Percentiles rank a stretch among this genome's conserved stretches.
phyloP scores from a whole-genome alignment of 2,797 vertebrate species.

The Lagocephalus sceleratus region DNA sequence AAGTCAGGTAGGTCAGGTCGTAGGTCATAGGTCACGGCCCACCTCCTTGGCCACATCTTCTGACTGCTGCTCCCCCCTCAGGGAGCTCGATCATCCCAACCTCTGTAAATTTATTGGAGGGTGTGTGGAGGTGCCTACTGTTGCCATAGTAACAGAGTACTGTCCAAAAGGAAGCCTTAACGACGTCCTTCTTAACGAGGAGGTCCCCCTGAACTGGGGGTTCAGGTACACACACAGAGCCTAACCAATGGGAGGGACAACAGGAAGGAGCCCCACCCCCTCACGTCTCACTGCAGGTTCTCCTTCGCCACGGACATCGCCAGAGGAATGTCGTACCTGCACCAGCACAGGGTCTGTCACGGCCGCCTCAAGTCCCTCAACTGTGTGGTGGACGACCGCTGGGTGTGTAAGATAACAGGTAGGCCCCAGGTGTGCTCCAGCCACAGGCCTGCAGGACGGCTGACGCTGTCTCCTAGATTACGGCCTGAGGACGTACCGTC shows the following conservation, averaged over 20 bases:
- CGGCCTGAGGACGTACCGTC: conserved; percentile 76
- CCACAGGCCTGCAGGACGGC: no score
- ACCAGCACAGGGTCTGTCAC: conserved; percentile 80
- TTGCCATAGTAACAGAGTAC: conserved; percentile 85
- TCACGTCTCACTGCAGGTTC: conserved; percentile 78
- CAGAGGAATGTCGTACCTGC: conserved; percentile 83
- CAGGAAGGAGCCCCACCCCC: no score
- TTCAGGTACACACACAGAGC: conserved; percentile 75
- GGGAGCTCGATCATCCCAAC: conserved; percentile 86
- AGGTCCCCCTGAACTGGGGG: conserved; percentile 84
- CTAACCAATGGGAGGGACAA: no score
- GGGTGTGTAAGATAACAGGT: conserved; percentile 88
- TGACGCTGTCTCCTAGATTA: conserved; percentile 70
- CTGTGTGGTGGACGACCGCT: conserved; percentile 83
- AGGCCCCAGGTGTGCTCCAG: no score
- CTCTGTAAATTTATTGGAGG: conserved; percentile 86
- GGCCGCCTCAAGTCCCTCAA: conserved; percentile 80
- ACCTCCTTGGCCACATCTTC: no score
- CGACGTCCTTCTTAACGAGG: conserved; percentile 81
- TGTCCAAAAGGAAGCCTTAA: conserved; percentile 85
- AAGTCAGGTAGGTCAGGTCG: conserved; percentile 78
- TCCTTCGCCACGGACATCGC: conserved; percentile 85
- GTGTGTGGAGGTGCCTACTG: conserved; percentile 79
- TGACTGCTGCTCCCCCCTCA: conserved; percentile 15
- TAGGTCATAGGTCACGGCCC: neutral